Evolutionary conservation across 2,113 vertebrate genomes (phyloP).

Genomic region (Symphodus melops): DNA sequence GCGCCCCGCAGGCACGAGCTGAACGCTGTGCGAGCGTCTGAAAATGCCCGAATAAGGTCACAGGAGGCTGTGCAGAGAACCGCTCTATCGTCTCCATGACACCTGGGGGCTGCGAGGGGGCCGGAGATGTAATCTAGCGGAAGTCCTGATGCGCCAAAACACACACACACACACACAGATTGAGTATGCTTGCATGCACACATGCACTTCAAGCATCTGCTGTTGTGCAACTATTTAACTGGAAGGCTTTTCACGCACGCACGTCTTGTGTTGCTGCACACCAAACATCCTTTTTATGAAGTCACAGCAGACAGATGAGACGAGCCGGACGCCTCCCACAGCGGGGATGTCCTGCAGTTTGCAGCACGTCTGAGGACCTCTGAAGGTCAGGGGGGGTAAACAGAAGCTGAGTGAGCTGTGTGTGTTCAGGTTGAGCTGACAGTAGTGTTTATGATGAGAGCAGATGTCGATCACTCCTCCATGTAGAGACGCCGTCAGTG

Average conservation of each 20-base stretch:
- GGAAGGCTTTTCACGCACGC: slow-evolving; percentile 12
- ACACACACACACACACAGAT: neutral
- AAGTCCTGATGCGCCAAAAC: slow-evolving; percentile 24
- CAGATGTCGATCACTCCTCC: slow-evolving; percentile 22
- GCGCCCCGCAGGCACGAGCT: slow-evolving; percentile 8
- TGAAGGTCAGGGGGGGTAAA: slow-evolving; percentile 53
- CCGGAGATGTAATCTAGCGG: slow-evolving; percentile 57
- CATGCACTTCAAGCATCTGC: slow-evolving; percentile 41
- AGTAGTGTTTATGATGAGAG: neutral
- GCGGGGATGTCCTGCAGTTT: slow-evolving; percentile 39
- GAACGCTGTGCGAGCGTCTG: neutral
- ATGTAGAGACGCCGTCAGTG: neutral
- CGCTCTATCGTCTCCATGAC: slow-evolving; percentile 67
- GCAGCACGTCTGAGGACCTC: neutral
- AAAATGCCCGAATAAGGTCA: slow-evolving; percentile 51
- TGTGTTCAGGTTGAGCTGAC: neutral
- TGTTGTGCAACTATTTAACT: slow-evolving; percentile 7
- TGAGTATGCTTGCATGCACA: slow-evolving; percentile 20
- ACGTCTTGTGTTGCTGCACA: slow-evolving; percentile 13
- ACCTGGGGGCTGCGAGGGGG: slow-evolving; percentile 45
- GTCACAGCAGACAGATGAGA: neutral
- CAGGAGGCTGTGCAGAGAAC: slow-evolving; percentile 24
- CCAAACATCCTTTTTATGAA: neutral
- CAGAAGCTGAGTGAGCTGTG: neutral
- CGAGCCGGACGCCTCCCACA: neutral